phyloP scores from a whole-genome alignment of 1,140 invertebrate species.

The Brachionus angularis region DNA sequence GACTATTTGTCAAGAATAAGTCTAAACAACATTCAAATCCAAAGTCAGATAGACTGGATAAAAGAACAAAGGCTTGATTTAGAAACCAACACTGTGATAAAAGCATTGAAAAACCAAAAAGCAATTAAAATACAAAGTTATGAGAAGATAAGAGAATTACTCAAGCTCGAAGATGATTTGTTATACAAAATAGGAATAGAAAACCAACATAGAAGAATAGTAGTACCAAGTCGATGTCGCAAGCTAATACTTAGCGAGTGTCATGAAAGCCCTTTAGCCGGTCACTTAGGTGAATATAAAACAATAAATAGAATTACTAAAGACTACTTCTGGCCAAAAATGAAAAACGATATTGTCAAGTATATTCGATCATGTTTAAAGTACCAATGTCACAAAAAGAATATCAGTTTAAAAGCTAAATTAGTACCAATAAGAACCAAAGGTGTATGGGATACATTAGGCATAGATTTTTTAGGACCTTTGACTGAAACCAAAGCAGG shows the following conservation, averaged over 20 bases:
- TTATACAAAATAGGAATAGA: slow-evolving; percentile 2
- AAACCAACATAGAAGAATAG: not conserved
- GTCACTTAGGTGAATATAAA: slow-evolving; percentile 12
- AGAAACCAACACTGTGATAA: not conserved
- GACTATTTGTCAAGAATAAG: slow-evolving; percentile 13
- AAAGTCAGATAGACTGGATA: not conserved
- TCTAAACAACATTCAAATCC: not conserved
- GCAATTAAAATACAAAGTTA: not conserved
- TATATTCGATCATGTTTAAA: not conserved
- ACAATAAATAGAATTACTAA: not conserved
- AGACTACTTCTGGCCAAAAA: not conserved
- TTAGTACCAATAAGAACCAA: not conserved
- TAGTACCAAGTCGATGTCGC: slow-evolving; percentile 7
- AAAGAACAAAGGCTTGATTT: not conserved
- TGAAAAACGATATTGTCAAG: not conserved
- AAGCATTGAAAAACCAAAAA: slow-evolving; percentile 5
- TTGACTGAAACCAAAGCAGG: slow-evolving; percentile 47
- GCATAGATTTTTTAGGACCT: slow-evolving; percentile 50
- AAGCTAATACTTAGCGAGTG: not conserved
- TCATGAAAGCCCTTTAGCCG: slow-evolving; percentile 1
- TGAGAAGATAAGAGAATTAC: slow-evolving; percentile 3
- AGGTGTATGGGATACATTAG: not conserved
- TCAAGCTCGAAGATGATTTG: not conserved
- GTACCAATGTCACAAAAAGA: not conserved
- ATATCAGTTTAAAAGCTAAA: not conserved